Percentiles rank a stretch among this genome's conserved stretches.
Evolutionary conservation across 2,113 vertebrate genomes (phyloP).

Genomic region (Nettapus auritus): DNA sequence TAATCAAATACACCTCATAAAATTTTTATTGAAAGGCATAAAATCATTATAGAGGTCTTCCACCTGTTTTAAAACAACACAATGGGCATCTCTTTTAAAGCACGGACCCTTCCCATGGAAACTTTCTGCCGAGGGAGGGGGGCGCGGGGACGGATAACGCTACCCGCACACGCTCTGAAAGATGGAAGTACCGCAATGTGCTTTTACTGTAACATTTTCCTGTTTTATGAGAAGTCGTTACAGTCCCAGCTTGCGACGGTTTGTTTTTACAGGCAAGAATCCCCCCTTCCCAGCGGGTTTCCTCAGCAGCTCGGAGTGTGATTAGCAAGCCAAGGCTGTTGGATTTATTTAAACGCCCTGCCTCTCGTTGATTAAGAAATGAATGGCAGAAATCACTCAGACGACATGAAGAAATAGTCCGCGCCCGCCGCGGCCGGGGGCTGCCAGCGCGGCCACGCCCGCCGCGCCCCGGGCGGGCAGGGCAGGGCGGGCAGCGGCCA

Average conservation of each 20-base stretch:
- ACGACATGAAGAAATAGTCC: conserved; percentile 83
- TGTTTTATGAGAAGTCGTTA: conserved; percentile 71
- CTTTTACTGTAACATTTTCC: conserved; percentile 70
- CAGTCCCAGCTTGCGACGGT: conserved; percentile 60
- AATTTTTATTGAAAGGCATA: conserved; percentile 98
- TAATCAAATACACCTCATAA: conserved; percentile 99
- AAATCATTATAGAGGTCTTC: conserved; percentile 93
- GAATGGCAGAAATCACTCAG: conserved; percentile 64
- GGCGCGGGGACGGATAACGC: neutral
- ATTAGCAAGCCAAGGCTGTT: conserved; percentile 55
- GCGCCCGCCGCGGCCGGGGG: conserved; percentile 43
- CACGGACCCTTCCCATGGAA: conserved; percentile 29
- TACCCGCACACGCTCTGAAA: conserved; percentile 54
- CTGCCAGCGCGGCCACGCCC: conserved; percentile 26
- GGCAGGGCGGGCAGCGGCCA: neutral
- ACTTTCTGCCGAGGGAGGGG: conserved; percentile 21
- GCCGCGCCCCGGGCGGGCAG: neutral
- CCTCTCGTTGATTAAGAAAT: conserved; percentile 66
- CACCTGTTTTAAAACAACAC: conserved; percentile 86
- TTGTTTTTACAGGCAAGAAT: conserved; percentile 69
- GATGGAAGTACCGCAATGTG: conserved; percentile 64
- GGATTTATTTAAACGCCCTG: conserved; percentile 71
- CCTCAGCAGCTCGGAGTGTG: conserved; percentile 56
- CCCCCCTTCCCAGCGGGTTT: conserved; percentile 59
- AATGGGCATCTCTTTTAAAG: conserved; percentile 51